Conservation (phyloP, 2,113 vertebrate species). For the Elanus axillaris region DNA sequence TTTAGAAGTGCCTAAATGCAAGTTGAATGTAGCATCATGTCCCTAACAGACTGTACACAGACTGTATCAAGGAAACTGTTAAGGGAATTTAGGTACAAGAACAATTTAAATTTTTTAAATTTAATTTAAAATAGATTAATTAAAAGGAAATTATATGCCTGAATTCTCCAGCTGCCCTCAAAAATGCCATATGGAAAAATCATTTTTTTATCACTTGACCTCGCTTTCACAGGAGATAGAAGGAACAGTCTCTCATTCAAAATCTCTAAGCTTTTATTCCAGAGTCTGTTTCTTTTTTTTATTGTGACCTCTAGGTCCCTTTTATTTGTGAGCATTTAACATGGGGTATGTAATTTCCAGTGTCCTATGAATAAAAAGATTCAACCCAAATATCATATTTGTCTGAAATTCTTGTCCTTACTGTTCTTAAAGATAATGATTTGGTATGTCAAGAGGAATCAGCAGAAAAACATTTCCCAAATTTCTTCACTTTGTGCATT, state of each 20-base stretch:
- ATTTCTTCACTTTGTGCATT: not conserved
- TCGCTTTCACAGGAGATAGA: not conserved
- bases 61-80: not conserved
- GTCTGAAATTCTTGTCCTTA: not conserved
- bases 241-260: not conserved
- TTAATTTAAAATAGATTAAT: not conserved
- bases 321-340: not conserved
- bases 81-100: not conserved
- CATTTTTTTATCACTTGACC: not conserved
- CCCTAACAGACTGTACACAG: not conserved
- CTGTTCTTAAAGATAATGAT: not conserved
- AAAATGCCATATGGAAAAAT: not conserved
- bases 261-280: not conserved
- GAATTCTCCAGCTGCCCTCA: not conserved
- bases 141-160: not conserved
- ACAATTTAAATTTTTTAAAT: not conserved
- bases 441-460: not conserved
- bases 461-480: not conserved
- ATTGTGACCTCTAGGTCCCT: not conserved
- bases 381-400: not conserved
- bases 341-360: not conserved
- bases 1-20: not conserved
- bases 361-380: not conserved
- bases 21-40: rapidly evolving
- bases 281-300: not conserved